Percentiles rank a stretch among this genome's conserved stretches.
Conservation (phyloP, 2,113 vertebrate species). For the Numenius arquata region DNA sequence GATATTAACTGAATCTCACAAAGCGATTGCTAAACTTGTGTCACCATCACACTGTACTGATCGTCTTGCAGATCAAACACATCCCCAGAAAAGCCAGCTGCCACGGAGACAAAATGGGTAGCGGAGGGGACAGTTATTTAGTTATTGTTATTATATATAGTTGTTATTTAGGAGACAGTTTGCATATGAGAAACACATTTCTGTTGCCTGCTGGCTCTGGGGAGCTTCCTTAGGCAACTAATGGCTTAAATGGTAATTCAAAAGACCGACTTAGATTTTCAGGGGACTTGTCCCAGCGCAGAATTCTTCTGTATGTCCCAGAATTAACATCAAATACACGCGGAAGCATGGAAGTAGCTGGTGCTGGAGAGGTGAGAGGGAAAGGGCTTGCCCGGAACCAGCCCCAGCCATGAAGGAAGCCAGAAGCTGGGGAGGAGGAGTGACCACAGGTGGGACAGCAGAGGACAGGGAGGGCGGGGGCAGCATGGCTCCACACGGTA, state of each 20-base stretch:
- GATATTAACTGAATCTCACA: not conserved
- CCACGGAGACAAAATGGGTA: not conserved
- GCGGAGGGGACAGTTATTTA: fast-evolving
- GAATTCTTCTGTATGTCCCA: not conserved
- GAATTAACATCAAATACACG: not conserved
- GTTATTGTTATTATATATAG: no score
- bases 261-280: not conserved
- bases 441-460: not conserved
- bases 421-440: not conserved
- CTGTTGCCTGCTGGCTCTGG: not conserved
- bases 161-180: not conserved
- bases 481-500: not conserved
- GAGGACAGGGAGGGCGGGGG: not conserved
- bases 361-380: not conserved
- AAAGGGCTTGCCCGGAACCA: not conserved
- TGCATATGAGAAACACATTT: not conserved
- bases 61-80: not conserved
- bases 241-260: not conserved
- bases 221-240: not conserved
- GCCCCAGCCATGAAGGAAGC: not conserved
- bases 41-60: not conserved
- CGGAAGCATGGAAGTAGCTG: not conserved
- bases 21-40: not conserved
- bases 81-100: not conserved
- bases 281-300: not conserved